These are phyloP conservation scores for Liolophura sinensis DNA, from an alignment of 1,140 invertebrate species.

Conservation along the genomic window DNA sequence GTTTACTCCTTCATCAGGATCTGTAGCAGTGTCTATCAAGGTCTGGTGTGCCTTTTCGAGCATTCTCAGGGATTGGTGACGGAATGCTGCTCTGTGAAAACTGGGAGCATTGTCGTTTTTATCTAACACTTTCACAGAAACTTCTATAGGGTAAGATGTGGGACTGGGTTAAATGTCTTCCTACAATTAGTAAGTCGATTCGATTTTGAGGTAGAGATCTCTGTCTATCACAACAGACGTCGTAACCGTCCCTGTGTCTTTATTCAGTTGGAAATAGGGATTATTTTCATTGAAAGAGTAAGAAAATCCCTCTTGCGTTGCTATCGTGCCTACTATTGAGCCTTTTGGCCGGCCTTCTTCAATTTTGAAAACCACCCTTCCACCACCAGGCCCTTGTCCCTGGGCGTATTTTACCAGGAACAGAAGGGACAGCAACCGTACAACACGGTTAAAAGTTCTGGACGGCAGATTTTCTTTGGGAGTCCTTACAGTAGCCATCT, in stretches of 20 bases:
- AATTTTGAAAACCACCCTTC: conserved; percentile 10
- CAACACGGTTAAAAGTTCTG: conserved; percentile 15
- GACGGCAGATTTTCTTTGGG: background rate
- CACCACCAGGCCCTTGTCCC: conserved; percentile 26
- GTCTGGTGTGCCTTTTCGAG: conserved; percentile 66
- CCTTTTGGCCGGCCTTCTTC: conserved; percentile 14
- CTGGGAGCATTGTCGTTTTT: conserved; percentile 91
- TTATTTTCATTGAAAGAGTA: conserved; percentile 9
- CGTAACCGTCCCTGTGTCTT: conserved; percentile 12
- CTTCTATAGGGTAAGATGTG: conserved; percentile 28
- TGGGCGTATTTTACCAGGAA: conserved; percentile 30
- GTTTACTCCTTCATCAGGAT: conserved; percentile 64
- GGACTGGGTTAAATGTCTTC: conserved; percentile 10
- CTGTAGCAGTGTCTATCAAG: conserved; percentile 59
- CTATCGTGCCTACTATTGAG: conserved; percentile 14
- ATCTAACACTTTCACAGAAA: conserved; percentile 62
- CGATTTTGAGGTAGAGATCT: conserved; percentile 17
- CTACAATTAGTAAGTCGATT: conserved; percentile 28
- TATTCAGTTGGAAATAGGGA: conserved; percentile 13
- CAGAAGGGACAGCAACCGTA: conserved; percentile 24
- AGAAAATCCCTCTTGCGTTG: conserved; percentile 2
- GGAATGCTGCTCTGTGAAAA: conserved; percentile 61
- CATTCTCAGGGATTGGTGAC: conserved; percentile 56
- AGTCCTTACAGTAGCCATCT: too few species aligned
- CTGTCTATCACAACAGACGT: conserved; percentile 18